Conservation (phyloP, 2,888 invertebrate species). For the Stenchaetothrips biformis region DNA sequence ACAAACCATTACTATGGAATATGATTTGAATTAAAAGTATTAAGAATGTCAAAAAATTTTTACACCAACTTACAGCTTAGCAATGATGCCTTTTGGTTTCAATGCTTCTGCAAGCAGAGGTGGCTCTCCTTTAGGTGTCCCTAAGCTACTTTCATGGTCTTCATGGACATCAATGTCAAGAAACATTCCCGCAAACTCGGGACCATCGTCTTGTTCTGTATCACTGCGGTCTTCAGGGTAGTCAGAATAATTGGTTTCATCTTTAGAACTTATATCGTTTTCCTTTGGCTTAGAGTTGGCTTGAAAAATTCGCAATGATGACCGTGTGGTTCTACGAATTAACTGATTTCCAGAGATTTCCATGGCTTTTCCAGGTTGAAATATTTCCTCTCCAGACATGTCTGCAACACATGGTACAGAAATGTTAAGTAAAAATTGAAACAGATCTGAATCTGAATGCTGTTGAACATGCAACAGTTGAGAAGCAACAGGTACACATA, state of each 20-base stretch:
- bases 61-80: not conserved
- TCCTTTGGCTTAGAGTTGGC: not conserved
- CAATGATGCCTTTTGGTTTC: not conserved
- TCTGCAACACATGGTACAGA: too few relatives aligned
- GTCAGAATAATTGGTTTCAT: not conserved
- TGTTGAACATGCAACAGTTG: too few relatives aligned
- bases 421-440: too few relatives aligned
- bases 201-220: not conserved
- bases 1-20: not conserved
- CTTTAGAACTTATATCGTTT: not conserved
- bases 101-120: not conserved
- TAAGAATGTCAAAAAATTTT: not conserved
- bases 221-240: not conserved
- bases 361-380: not conserved
- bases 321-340: not conserved
- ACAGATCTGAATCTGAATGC: too few relatives aligned
- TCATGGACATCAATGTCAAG: not conserved
- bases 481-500: too few relatives aligned
- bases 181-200: not conserved
- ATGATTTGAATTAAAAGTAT: not conserved
- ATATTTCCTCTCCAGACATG: too few relatives aligned
- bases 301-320: not conserved
- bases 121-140: not conserved
- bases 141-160: not conserved
- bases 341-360: not conserved